Conservation (phyloP, 2,888 invertebrate genomes). For the Muschampia plurimacula region DNA sequence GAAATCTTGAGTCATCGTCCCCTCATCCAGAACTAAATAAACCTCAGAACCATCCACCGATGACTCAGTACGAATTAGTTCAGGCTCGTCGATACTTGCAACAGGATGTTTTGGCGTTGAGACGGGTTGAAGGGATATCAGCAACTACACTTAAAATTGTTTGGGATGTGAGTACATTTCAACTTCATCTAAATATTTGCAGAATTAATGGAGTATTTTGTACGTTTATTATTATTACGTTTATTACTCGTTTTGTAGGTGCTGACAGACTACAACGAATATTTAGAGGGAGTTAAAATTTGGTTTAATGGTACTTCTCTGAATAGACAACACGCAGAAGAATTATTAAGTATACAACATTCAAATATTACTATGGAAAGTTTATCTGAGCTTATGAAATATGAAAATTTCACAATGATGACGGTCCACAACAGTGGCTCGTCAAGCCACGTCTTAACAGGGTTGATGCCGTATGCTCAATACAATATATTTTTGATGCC, state of each 20-base stretch:
- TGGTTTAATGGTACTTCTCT: slow-evolving; percentile 81
- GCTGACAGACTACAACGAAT: slow-evolving; percentile 81
- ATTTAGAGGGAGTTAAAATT: slow-evolving; percentile 90
- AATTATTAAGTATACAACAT: slow-evolving; percentile 59
- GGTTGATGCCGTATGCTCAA: slow-evolving; percentile 93
- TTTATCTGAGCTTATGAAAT: slow-evolving; percentile 69
- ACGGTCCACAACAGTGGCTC: slow-evolving; percentile 89
- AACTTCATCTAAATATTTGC: slow-evolving; percentile 24
- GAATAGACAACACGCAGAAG: slow-evolving; percentile 65
- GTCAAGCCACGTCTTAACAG: slow-evolving; percentile 90
- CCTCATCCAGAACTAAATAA: slow-evolving; percentile 76
- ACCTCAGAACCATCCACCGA: slow-evolving; percentile 86
- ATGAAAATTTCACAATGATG: slow-evolving; percentile 88
- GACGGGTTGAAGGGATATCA: slow-evolving; percentile 88
- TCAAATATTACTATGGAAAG: slow-evolving; percentile 67
- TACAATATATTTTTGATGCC: slow-evolving; percentile 97
- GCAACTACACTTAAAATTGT: slow-evolving; percentile 92
- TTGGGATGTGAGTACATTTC: slow-evolving; percentile 89
- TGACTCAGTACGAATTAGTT: slow-evolving; percentile 91
- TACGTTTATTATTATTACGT: slow-evolving; percentile 1
- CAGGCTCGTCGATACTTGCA: slow-evolving; percentile 91
- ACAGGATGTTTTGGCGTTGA: slow-evolving; percentile 91
- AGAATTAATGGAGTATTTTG: neutral
- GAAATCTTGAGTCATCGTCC: slow-evolving; percentile 70
- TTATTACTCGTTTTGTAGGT: slow-evolving; percentile 62